Evolutionary conservation across 2,888 invertebrate species (phyloP).

Genomic region (Zeuzera pyrina): DNA sequence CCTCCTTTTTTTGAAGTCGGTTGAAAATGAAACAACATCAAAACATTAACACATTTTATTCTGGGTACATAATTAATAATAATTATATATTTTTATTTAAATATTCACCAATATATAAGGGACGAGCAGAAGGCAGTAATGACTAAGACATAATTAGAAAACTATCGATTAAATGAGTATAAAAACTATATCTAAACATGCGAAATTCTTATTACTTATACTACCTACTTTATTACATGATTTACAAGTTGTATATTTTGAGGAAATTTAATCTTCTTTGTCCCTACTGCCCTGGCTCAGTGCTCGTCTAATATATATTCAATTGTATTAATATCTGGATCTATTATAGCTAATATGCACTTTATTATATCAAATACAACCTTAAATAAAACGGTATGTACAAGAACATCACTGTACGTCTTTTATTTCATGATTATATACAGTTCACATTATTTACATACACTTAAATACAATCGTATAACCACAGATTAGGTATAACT

Average conservation of each 20-base stretch:
- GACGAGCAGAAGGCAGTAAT: slow-evolving; percentile 49
- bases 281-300: slow-evolving; percentile 54
- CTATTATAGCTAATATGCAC: slow-evolving; percentile 22
- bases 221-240: not conserved
- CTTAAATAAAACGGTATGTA: slow-evolving; percentile 36
- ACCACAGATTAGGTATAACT: too few relatives aligned
- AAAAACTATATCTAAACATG: too few relatives aligned
- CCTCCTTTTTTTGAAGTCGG: too few relatives aligned
- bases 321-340: slow-evolving; percentile 23
- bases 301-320: slow-evolving; percentile 30
- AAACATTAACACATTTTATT: slow-evolving; percentile 14
- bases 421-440: slow-evolving; percentile 22
- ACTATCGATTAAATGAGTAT: too few relatives aligned
- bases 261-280: slow-evolving; percentile 7
- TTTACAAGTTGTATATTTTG: not conserved
- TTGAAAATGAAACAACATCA: slow-evolving; percentile 5
- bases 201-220: too few relatives aligned
- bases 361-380: slow-evolving; percentile 17
- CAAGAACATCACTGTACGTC: slow-evolving; percentile 56
- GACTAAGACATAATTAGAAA: slow-evolving; percentile 9
- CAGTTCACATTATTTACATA: slow-evolving; percentile 16
- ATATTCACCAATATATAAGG: slow-evolving; percentile 35
- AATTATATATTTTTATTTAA: slow-evolving; percentile 4
- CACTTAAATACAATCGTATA: too few relatives aligned
- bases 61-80: slow-evolving; percentile 4